These are phyloP conservation scores for Butastur rufipennis DNA, from an alignment of 2,113 vertebrate genomes.

Conservation along the genomic window DNA sequence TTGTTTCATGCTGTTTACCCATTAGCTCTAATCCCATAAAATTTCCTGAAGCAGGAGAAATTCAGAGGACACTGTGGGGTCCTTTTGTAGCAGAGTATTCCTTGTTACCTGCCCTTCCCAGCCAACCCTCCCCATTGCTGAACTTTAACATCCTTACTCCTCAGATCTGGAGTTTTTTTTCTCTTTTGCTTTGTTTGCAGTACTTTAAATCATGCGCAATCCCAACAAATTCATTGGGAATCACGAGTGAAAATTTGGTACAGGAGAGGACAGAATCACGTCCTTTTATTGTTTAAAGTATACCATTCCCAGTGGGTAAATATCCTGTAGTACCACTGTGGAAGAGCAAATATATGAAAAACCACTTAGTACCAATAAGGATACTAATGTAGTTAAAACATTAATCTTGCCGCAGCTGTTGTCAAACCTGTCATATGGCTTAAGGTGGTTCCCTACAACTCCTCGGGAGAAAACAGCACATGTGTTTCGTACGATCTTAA, in stretches of 20 bases:
- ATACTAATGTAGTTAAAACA: conserved; percentile 29
- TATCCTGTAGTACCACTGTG: conserved; percentile 19
- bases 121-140: background rate
- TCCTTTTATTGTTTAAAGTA: conserved; percentile 12
- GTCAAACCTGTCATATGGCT: background rate
- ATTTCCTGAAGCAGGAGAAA: background rate
- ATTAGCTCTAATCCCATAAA: background rate
- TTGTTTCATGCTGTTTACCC: background rate
- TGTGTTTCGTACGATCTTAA: background rate
- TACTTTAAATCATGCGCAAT: background rate
- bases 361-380: conserved; percentile 44
- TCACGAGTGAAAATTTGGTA: background rate
- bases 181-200: background rate
- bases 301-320: conserved; percentile 27
- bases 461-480: fast-evolving
- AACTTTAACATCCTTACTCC: background rate
- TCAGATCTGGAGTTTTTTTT: background rate
- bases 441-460: conserved; percentile 19
- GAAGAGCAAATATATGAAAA: conserved; percentile 49
- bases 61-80: background rate
- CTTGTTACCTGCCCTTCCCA: background rate
- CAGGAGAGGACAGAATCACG: background rate
- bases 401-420: conserved; percentile 60
- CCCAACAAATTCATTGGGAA: background rate
- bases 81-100: background rate